These are phyloP conservation scores for Lathronympha strigana DNA, from an alignment of 2,888 invertebrate genomes.

Conservation along the genomic window DNA sequence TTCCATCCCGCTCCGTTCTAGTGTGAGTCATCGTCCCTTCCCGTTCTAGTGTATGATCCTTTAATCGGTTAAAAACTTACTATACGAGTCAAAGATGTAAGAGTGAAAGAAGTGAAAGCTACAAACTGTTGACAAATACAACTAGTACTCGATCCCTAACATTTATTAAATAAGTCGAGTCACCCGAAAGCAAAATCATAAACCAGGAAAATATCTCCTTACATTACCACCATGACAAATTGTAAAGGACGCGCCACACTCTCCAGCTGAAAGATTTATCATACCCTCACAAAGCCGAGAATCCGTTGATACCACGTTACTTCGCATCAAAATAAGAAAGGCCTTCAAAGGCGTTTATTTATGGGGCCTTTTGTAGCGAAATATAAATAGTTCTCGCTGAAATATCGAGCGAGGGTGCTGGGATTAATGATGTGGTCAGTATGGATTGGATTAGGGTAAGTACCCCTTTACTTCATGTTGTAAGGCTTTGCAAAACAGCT, in stretches of 20 bases:
- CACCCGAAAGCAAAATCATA: neutral
- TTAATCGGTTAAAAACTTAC: no score
- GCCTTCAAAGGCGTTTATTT: slow-evolving; percentile 83
- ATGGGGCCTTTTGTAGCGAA: slow-evolving; percentile 78
- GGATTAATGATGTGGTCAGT: slow-evolving; percentile 83
- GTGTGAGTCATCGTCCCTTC: no score
- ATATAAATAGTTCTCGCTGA: slow-evolving; percentile 82
- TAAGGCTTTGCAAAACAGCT: slow-evolving; percentile 74
- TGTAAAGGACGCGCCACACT: slow-evolving; percentile 29
- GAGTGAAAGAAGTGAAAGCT: neutral
- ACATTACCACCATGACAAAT: slow-evolving; percentile 34
- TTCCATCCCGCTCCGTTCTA: no score
- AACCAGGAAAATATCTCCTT: slow-evolving; percentile 23
- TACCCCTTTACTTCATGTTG: no score
- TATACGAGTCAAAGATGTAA: neutral
- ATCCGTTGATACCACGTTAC: slow-evolving; percentile 73
- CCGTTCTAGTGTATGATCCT: no score
- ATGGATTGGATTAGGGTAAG: slow-evolving; percentile 80
- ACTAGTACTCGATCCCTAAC: neutral
- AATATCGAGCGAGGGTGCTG: slow-evolving; percentile 79
- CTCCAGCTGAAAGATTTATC: slow-evolving; percentile 71
- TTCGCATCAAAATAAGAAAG: slow-evolving; percentile 80
- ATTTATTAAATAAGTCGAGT: slow-evolving; percentile 8
- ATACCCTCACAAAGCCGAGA: slow-evolving; percentile 42
- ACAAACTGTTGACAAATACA: neutral